Conservation (phyloP, 2,113 vertebrate species). For the Casuarius casuarius region DNA sequence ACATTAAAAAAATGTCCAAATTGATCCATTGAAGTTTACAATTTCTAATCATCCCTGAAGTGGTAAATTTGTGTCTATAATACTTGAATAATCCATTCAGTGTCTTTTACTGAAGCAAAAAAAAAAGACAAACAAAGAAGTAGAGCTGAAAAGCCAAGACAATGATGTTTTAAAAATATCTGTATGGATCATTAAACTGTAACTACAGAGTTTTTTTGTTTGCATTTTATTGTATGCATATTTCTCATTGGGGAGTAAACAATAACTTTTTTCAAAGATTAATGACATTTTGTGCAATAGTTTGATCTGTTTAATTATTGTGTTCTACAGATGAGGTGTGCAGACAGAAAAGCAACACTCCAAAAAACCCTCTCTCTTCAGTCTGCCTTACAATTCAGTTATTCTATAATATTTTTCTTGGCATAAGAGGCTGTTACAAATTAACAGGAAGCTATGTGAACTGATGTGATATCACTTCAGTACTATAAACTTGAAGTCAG, state of each 20-base stretch:
- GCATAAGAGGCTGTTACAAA: neutral
- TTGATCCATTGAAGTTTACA: neutral
- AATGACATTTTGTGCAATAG: neutral
- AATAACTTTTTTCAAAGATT: neutral
- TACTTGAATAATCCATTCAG: neutral
- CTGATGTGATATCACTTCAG: neutral
- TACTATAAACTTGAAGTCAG: neutral
- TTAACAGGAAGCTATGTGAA: neutral
- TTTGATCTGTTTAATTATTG: neutral
- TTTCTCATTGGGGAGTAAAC: neutral
- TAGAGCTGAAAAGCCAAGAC: neutral
- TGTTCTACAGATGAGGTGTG: neutral
- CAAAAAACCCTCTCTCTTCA: neutral
- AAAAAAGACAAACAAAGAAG: neutral
- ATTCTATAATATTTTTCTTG: neutral
- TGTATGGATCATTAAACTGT: neutral
- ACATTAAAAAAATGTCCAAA: neutral
- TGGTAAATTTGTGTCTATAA: neutral
- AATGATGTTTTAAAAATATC: neutral
- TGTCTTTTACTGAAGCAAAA: neutral
- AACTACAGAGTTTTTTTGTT: neutral
- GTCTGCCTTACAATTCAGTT: neutral
- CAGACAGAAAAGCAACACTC: neutral
- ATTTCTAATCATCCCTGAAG: neutral
- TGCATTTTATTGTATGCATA: neutral